phyloP scores from a whole-genome alignment of 2,888 invertebrate genomes.

The Zhengitettix transpicula region DNA sequence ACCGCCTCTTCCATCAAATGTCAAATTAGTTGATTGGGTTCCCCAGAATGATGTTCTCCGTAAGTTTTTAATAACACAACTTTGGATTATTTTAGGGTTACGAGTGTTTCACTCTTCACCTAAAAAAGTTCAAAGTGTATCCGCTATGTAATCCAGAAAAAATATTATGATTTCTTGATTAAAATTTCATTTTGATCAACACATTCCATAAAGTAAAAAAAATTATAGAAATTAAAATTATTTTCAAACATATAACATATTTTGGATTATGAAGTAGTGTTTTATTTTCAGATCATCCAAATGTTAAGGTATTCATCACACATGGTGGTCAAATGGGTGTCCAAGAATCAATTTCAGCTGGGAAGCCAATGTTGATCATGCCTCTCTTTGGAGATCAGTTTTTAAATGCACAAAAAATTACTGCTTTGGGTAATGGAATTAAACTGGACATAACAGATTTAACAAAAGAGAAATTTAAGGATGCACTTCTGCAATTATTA shows the following conservation, averaged over 20 bases:
- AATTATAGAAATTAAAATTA: too few relatives aligned
- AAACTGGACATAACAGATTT: slow-evolving; percentile 16
- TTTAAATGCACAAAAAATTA: slow-evolving; percentile 20
- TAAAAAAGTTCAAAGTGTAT: too few relatives aligned
- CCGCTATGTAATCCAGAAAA: too few relatives aligned
- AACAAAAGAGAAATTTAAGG: slow-evolving; percentile 15
- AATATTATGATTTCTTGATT: background rate
- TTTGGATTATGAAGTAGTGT: too few relatives aligned
- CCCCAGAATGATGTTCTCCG: too few relatives aligned
- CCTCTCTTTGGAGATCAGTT: slow-evolving; percentile 33
- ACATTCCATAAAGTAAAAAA: background rate
- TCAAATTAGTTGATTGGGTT: too few relatives aligned
- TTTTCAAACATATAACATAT: too few relatives aligned
- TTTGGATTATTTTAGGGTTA: too few relatives aligned
- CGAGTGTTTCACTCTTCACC: too few relatives aligned
- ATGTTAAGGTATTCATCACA: slow-evolving; percentile 38
- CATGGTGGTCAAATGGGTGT: slow-evolving; percentile 44
- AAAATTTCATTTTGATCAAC: background rate
- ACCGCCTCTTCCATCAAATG: too few relatives aligned
- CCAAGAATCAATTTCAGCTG: slow-evolving; percentile 39
- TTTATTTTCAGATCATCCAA: slow-evolving; percentile 19
- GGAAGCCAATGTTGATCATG: slow-evolving; percentile 35
- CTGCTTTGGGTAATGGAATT: slow-evolving; percentile 20
- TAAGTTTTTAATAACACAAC: too few relatives aligned
- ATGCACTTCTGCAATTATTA: slow-evolving; percentile 17